phyloP scores from a whole-genome alignment of 2,113 vertebrate genomes.

The Salminus brasiliensis region DNA sequence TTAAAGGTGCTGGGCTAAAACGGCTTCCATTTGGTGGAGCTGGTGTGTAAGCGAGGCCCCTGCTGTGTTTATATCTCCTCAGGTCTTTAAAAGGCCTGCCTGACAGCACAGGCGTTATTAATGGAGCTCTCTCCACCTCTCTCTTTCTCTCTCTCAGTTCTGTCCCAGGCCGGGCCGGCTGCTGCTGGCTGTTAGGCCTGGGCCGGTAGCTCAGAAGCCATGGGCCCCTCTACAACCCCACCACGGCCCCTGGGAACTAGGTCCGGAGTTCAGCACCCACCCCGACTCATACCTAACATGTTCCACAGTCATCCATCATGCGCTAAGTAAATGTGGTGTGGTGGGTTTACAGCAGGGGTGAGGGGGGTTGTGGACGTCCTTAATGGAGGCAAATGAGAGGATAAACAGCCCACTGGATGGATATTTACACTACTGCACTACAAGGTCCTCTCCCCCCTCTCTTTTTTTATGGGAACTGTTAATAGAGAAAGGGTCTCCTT shows the following conservation, averaged over 20 bases:
- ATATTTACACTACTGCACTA: not conserved
- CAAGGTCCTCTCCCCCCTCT: not conserved
- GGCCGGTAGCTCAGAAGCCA: constrained; percentile 1
- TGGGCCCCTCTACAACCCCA: not conserved
- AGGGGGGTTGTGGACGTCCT: not conserved
- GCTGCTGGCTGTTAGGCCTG: not conserved
- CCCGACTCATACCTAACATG: not conserved
- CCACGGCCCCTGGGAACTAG: not conserved
- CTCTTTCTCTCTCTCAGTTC: not conserved
- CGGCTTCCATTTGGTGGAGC: constrained; percentile 24
- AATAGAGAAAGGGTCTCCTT: not conserved
- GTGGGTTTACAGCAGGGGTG: constrained; percentile 1
- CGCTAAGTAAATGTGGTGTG: constrained; percentile 17
- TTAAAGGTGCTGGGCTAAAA: constrained; percentile 41
- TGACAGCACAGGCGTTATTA: constrained; percentile 47
- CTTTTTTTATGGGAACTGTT: not conserved
- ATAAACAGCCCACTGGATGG: constrained; percentile 9
- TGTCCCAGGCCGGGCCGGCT: constrained; percentile 22
- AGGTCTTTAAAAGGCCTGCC: constrained; percentile 49
- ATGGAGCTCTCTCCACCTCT: constrained; percentile 20
- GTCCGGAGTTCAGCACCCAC: constrained; percentile 1
- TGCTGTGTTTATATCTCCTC: constrained; percentile 49
- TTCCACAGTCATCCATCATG: constrained; percentile 22
- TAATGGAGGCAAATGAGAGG: constrained; percentile 23
- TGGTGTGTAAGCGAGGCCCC: constrained; percentile 23